A percentile compares a stretch with the other conserved stretches of the same genome.
phyloP scores from a whole-genome alignment of 2,888 invertebrate species.

The Aphidius colemani region DNA sequence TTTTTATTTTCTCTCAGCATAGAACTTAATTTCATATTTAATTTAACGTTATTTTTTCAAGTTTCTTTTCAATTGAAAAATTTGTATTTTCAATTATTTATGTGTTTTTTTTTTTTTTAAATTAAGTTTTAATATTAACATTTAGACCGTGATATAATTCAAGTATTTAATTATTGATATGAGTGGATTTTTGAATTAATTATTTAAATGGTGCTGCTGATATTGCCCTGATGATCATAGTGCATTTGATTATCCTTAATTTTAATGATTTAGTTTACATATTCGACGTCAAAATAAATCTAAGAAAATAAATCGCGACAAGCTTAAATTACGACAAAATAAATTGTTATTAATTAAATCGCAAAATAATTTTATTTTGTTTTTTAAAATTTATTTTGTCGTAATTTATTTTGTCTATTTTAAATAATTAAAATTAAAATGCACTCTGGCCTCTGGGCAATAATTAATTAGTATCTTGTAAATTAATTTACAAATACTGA shows the following conservation, averaged over 20 bases:
- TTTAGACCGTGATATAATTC: neutral
- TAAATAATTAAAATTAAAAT: slow-evolving; percentile 4
- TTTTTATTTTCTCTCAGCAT: slow-evolving; percentile 1
- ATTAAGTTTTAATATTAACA: neutral
- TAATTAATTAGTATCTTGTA: slow-evolving; percentile 3
- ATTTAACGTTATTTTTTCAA: too few species aligned
- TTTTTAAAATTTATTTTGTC: too few species aligned
- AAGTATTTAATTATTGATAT: neutral
- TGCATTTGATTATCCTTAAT: slow-evolving; percentile 14
- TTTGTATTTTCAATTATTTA: slow-evolving; percentile 2
- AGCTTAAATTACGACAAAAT: too few species aligned
- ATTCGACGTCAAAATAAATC: neutral
- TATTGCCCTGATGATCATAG: slow-evolving; percentile 24
- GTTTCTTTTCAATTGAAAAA: neutral
- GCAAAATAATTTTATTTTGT: too few species aligned
- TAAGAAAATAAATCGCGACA: neutral
- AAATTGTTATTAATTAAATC: too few species aligned
- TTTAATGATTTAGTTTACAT: neutral
- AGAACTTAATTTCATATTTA: too few species aligned
- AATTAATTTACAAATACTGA: neutral
- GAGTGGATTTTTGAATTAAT: slow-evolving; percentile 5
- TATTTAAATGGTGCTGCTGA: slow-evolving; percentile 5
- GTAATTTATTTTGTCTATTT: too few species aligned
- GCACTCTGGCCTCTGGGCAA: slow-evolving; percentile 22
- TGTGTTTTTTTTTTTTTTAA: neutral